A percentile compares a stretch with the other conserved stretches of the same genome.
Evolutionary conservation across 1,140 invertebrate species (phyloP).

Genomic region (Lucilia cuprina): DNA sequence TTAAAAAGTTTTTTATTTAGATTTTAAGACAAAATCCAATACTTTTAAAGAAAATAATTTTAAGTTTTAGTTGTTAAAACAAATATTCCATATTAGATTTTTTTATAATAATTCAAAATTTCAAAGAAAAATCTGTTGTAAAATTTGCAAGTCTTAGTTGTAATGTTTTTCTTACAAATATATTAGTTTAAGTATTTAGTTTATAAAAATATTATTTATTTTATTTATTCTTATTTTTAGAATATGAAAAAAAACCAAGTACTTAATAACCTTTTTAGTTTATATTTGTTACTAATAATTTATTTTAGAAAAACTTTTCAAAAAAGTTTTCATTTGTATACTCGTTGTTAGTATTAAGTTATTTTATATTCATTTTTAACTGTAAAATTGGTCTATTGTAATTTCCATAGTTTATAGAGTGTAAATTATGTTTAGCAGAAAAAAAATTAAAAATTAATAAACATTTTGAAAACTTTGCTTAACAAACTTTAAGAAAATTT

Average conservation of each 20-base stretch:
- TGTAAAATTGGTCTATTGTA: background rate
- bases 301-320: conserved; percentile 14
- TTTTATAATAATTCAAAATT: background rate
- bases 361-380: background rate
- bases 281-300: conserved; percentile 23
- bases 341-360: conserved; percentile 19
- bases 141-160: too few relatives aligned
- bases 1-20: conserved; percentile 19
- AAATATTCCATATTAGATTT: background rate
- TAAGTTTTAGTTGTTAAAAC: background rate
- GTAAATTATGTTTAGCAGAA: too few relatives aligned
- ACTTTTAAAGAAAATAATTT: background rate
- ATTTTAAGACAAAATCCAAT: too few relatives aligned
- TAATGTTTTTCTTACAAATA: too few relatives aligned
- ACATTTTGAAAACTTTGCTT: background rate
- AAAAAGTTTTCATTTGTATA: conserved; percentile 21
- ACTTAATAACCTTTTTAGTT: background rate
- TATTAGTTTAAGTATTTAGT: background rate
- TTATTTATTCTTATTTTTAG: conserved; percentile 29
- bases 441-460: background rate
- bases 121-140: background rate
- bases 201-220: conserved; percentile 23
- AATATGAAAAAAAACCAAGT: background rate
- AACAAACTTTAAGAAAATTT: background rate
- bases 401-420: too few relatives aligned